Conservation (phyloP, 2,113 vertebrate species). For the Leuciscus idus region DNA sequence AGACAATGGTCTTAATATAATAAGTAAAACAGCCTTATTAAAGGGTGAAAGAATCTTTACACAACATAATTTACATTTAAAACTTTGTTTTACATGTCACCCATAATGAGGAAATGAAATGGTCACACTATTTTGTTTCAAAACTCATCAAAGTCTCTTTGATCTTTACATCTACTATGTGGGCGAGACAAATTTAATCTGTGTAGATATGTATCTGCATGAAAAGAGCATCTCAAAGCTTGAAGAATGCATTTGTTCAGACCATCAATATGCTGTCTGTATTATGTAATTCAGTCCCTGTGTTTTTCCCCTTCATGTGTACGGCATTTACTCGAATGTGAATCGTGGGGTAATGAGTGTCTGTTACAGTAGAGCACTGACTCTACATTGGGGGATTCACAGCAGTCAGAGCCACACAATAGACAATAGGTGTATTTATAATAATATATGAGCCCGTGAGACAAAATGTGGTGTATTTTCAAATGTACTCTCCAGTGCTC, state of each 20-base stretch:
- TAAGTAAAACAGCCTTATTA: not conserved
- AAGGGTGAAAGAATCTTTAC: not conserved
- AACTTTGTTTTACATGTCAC: not conserved
- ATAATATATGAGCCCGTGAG: not conserved
- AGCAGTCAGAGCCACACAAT: constrained; percentile 21
- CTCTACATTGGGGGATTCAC: not conserved
- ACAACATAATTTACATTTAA: no score
- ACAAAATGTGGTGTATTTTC: constrained; percentile 7
- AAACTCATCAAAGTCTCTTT: not conserved
- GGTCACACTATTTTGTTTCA: no score
- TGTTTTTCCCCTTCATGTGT: constrained; percentile 48
- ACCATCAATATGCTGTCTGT: constrained; percentile 21
- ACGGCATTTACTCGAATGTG: constrained; percentile 8
- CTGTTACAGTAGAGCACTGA: not conserved
- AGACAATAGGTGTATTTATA: constrained; percentile 39
- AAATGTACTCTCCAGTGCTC: constrained; percentile 16
- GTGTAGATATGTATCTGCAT: constrained; percentile 30
- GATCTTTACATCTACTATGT: not conserved
- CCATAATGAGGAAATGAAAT: not conserved
- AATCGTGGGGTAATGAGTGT: constrained; percentile 31
- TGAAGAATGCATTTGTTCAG: constrained; percentile 36
- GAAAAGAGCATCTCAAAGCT: not conserved
- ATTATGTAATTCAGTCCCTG: constrained; percentile 32
- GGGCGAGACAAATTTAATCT: not conserved
- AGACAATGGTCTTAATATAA: not conserved